Evolutionary conservation across 2,888 invertebrate species (phyloP).

Genomic region (Eugnorisma glareosa): DNA sequence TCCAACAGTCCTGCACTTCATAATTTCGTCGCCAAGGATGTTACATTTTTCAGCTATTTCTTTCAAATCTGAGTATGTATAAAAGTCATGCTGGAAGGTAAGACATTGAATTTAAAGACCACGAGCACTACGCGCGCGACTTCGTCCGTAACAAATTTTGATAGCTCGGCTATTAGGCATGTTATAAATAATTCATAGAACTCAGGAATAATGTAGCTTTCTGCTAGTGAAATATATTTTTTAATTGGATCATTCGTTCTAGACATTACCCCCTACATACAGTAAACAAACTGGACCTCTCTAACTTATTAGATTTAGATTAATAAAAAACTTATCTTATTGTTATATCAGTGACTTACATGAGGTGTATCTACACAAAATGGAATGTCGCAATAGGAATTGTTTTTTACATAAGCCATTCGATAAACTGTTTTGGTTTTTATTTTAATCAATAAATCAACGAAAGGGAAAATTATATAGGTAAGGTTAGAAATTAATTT

Average conservation of each 20-base stretch:
- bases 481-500: not conserved
- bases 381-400: conserved; percentile 71
- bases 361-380: conserved; percentile 73
- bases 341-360: conserved; percentile 64
- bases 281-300: too few species aligned
- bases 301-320: too few species aligned
- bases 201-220: too few species aligned
- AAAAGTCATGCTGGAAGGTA: conserved; percentile 79
- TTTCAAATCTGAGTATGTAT: conserved; percentile 71
- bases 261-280: too few species aligned
- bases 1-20: conserved; percentile 81
- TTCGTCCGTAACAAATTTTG: too few species aligned
- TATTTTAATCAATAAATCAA: not conserved
- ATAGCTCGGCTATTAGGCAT: too few species aligned
- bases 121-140: too few species aligned
- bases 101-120: not conserved
- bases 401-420: conserved; percentile 70
- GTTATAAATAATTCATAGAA: too few species aligned
- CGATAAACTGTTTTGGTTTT: not conserved
- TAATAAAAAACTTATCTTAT: not conserved
- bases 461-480: not conserved
- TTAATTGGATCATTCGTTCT: too few species aligned
- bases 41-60: conserved; percentile 71
- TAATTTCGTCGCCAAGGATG: conserved; percentile 63
- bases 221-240: too few species aligned